Conservation (phyloP, 2,113 vertebrate genomes). For the Crotophaga sulcirostris region DNA sequence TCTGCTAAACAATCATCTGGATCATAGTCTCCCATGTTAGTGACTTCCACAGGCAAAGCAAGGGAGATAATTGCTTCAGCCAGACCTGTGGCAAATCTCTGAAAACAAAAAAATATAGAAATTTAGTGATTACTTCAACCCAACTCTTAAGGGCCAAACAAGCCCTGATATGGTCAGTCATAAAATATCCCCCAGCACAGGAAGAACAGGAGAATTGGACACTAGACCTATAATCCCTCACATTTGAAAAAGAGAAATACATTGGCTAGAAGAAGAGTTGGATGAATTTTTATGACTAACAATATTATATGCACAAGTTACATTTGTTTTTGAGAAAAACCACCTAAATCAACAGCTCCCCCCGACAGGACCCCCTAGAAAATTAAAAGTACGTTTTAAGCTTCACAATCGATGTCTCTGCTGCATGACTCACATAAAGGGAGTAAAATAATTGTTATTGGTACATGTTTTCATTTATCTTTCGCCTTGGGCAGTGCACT, state of each 20-base stretch:
- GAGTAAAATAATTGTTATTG: neutral
- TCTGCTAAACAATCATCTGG: slow-evolving; percentile 88
- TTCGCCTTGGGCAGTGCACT: neutral
- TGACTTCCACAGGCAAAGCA: slow-evolving; percentile 75
- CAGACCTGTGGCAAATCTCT: slow-evolving; percentile 87
- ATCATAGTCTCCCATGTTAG: slow-evolving; percentile 88
- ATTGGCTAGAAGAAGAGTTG: neutral
- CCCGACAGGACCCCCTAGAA: neutral
- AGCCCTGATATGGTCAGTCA: neutral
- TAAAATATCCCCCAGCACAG: neutral
- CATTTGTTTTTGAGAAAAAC: neutral
- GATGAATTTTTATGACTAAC: neutral
- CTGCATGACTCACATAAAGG: neutral
- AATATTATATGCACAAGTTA: neutral
- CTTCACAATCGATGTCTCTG: neutral
- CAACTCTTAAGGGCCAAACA: neutral
- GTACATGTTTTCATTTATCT: neutral
- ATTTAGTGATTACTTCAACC: neutral
- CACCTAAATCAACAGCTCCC: neutral
- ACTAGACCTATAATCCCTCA: neutral
- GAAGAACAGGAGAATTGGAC: neutral
- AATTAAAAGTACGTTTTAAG: neutral
- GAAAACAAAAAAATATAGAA: neutral
- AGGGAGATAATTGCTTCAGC: slow-evolving; percentile 75
- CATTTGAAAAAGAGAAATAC: fast-evolving